These are phyloP conservation scores for Mythimna albipuncta DNA, from an alignment of 2,888 invertebrate genomes.

Conservation along the genomic window DNA sequence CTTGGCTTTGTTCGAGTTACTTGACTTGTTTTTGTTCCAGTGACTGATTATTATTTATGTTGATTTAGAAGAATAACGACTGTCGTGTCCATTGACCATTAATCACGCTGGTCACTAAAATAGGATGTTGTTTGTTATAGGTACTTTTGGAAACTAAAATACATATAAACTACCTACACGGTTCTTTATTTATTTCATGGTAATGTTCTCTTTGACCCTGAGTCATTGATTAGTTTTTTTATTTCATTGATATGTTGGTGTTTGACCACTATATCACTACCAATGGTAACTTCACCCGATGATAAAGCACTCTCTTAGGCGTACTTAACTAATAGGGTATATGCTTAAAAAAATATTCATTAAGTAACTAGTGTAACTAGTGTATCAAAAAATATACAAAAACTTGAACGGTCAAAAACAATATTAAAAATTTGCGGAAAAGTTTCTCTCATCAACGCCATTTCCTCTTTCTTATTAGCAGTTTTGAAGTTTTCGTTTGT, in stretches of 20 bases:
- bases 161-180: background rate
- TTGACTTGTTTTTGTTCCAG: slow-evolving; percentile 26
- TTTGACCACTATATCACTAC: background rate
- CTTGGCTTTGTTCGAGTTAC: slow-evolving; percentile 34
- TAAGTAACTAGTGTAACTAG: too few species aligned
- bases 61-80: slow-evolving; percentile 33
- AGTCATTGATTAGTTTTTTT: too few species aligned
- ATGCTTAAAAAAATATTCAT: too few species aligned
- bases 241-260: background rate
- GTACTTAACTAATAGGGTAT: too few species aligned
- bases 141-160: slow-evolving; percentile 11
- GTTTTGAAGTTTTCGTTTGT: too few species aligned
- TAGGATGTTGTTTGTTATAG: slow-evolving; percentile 8
- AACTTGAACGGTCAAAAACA: too few species aligned
- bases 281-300: too few species aligned
- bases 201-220: background rate
- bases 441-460: too few species aligned
- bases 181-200: slow-evolving; percentile 1
- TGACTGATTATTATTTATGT: slow-evolving; percentile 24
- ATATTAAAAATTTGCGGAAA: too few species aligned
- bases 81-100: slow-evolving; percentile 30
- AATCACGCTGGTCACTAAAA: slow-evolving; percentile 20
- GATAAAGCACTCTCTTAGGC: too few species aligned
- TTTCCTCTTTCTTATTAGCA: too few species aligned
- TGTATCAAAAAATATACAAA: too few species aligned